A percentile compares a stretch with the other conserved stretches of the same genome.
Conservation (phyloP, 37 sponge, comb jelly and placozoan species). For the Axinella damicornis region DNA sequence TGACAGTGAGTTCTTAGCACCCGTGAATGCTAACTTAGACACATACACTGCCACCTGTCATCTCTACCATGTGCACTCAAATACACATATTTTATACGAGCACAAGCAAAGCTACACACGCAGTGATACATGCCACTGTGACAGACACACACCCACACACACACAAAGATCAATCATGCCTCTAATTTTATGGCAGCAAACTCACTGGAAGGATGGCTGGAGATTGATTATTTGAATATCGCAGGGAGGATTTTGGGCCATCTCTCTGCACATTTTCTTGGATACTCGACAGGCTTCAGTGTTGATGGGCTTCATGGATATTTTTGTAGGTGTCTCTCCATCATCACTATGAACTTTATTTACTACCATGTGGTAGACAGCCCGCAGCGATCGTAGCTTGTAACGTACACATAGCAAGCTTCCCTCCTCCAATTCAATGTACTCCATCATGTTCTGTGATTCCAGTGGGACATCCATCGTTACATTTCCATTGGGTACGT, state of each 20-base stretch:
- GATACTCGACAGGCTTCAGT: slow-evolving; percentile 9
- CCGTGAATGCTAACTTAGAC: too few species aligned
- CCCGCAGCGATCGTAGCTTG: background rate
- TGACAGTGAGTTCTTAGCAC: too few species aligned
- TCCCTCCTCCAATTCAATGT: slow-evolving; percentile 23
- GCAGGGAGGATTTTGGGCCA: background rate
- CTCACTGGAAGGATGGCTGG: slow-evolving; percentile 25
- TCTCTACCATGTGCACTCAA: too few species aligned
- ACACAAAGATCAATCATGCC: background rate
- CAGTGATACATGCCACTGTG: too few species aligned
- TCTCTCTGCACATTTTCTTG: background rate
- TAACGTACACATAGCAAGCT: slow-evolving; percentile 55
- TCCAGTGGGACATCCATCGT: slow-evolving; percentile 15
- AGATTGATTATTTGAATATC: slow-evolving; percentile 33
- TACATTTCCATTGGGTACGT: background rate
- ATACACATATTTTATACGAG: too few species aligned
- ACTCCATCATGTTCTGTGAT: background rate
- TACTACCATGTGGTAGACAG: slow-evolving; percentile 54
- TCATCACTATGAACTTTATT: background rate
- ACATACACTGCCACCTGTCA: too few species aligned
- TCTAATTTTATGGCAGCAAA: background rate
- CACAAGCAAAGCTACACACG: too few species aligned
- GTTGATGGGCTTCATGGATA: background rate
- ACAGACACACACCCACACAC: too few species aligned
- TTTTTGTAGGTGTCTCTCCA: background rate